These are phyloP conservation scores for Probosciger aterrimus DNA, from an alignment of 2,113 vertebrate species.

Conservation along the genomic window DNA sequence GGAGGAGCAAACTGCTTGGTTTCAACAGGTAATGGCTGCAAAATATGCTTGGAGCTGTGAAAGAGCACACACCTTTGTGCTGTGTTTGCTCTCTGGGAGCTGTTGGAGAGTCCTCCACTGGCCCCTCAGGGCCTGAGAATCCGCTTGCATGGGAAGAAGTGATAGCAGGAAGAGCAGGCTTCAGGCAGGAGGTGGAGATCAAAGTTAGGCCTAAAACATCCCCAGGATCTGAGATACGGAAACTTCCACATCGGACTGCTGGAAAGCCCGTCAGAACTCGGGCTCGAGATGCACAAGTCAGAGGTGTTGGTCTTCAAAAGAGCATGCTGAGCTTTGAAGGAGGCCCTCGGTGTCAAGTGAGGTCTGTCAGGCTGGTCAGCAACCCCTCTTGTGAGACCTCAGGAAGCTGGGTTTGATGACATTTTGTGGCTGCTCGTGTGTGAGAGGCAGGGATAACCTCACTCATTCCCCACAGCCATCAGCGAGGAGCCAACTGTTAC, in stretches of 20 bases:
- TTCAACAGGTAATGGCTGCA: neutral
- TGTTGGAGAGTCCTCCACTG: neutral
- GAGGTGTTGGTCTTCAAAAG: neutral
- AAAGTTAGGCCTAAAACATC: neutral
- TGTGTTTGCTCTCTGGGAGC: neutral
- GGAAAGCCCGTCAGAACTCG: accelerated
- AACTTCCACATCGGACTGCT: accelerated
- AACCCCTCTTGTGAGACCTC: accelerated
- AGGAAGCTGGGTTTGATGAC: neutral
- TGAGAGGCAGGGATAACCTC: neutral
- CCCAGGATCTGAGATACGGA: accelerated
- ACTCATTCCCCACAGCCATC: accelerated
- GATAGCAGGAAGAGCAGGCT: neutral
- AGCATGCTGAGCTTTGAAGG: accelerated
- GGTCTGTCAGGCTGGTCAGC: accelerated
- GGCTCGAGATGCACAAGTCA: accelerated
- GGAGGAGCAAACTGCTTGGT: neutral
- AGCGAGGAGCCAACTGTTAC: neutral
- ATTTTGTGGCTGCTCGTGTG: neutral
- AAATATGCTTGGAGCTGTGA: neutral
- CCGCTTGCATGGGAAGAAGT: accelerated
- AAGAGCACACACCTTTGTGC: neutral
- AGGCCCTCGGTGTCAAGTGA: accelerated
- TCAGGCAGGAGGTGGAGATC: neutral
- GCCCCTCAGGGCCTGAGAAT: neutral